These are phyloP conservation scores for Drosophila tristis DNA, from an alignment of 1,140 invertebrate genomes.

Conservation along the genomic window DNA sequence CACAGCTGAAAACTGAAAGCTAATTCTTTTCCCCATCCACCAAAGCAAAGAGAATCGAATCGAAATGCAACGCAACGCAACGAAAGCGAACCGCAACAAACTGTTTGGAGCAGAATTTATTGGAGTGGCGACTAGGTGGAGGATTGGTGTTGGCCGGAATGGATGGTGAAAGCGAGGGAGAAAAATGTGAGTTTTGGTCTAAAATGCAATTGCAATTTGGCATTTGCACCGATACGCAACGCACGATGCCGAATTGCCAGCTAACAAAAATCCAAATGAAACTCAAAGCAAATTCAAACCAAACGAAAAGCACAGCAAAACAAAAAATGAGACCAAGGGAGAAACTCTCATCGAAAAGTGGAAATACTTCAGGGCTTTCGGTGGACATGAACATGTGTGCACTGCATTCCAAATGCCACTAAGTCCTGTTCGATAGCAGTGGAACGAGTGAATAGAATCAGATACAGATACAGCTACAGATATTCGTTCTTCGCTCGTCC, in stretches of 20 bases:
- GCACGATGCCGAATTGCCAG: slow-evolving; percentile 11
- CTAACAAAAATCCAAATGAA: slow-evolving; percentile 33
- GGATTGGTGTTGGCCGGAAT: background rate
- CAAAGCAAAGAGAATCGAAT: slow-evolving; percentile 39
- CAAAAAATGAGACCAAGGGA: slow-evolving; percentile 8
- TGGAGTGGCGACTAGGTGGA: background rate
- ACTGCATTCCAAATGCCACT: slow-evolving; percentile 33
- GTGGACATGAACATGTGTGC: slow-evolving; percentile 51
- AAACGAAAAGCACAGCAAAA: background rate
- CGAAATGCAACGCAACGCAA: slow-evolving; percentile 52
- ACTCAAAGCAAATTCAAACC: slow-evolving; percentile 46
- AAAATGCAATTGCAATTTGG: slow-evolving; percentile 71
- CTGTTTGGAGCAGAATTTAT: slow-evolving; percentile 73
- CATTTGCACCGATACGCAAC: slow-evolving; percentile 35
- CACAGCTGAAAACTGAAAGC: slow-evolving; percentile 3
- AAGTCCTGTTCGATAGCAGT: background rate
- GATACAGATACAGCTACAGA: background rate
- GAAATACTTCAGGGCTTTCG: slow-evolving; percentile 19
- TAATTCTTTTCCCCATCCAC: slow-evolving; percentile 29
- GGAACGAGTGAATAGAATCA: background rate
- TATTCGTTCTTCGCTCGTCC: slow-evolving; percentile 9
- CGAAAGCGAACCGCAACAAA: slow-evolving; percentile 65
- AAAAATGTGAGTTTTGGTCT: slow-evolving; percentile 56
- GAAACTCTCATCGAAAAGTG: background rate
- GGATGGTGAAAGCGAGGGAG: slow-evolving; percentile 38